Evolutionary conservation across 2,797 vertebrate species (phyloP).

Genomic region (Malacoraja senta): DNA sequence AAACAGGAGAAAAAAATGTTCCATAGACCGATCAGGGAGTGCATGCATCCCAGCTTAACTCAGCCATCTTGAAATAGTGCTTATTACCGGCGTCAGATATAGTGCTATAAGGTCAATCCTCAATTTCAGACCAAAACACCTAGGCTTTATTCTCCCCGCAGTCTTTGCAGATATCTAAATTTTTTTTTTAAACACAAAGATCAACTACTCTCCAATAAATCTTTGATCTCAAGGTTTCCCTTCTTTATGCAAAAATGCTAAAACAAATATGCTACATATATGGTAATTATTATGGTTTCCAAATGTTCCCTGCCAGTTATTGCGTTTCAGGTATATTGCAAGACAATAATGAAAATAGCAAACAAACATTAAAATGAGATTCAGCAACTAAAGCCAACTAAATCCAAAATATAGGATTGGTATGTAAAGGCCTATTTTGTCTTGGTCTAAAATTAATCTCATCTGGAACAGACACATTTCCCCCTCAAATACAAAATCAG

Average conservation of each 20-base stretch:
- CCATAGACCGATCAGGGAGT: neutral
- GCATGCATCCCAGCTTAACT: neutral
- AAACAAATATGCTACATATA: neutral
- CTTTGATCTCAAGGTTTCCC: neutral
- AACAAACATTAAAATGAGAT: neutral
- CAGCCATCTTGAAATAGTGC: slow-evolving; percentile 4
- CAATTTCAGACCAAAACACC: neutral
- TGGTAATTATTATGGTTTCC: neutral
- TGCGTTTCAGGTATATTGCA: neutral
- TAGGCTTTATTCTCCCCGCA: neutral
- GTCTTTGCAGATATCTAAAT: neutral
- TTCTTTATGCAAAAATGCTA: neutral
- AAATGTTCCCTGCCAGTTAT: neutral
- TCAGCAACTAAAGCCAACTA: neutral
- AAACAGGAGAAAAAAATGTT: neutral
- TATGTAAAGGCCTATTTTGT: neutral
- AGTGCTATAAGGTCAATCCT: neutral
- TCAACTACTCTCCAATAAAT: neutral
- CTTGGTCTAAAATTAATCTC: neutral
- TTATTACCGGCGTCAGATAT: neutral
- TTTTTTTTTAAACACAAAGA: neutral
- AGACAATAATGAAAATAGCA: neutral
- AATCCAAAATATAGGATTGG: neutral
- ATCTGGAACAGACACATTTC: neutral
- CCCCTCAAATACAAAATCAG: too few relatives aligned